Percentiles rank a stretch among this genome's conserved stretches.
Evolutionary conservation across 2,888 invertebrate genomes (phyloP).

Genomic region (Orthosia cruda): DNA sequence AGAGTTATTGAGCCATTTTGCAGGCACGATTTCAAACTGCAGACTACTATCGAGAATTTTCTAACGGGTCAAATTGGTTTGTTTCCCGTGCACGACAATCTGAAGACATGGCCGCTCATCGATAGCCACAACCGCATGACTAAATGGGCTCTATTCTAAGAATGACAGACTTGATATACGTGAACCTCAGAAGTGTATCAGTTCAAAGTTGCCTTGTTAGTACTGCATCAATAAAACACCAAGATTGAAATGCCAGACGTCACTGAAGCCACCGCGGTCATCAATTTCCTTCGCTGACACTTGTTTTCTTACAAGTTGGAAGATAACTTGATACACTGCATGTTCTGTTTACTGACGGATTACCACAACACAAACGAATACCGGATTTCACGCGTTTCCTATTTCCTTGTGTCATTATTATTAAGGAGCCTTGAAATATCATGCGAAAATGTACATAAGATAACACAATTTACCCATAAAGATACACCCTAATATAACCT

Average conservation of each 20-base stretch:
- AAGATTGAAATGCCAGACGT: slow-evolving; percentile 52
- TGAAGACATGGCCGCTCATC: not conserved
- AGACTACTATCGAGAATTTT: slow-evolving; percentile 8
- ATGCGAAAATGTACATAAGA: slow-evolving; percentile 25
- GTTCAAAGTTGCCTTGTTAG: slow-evolving; percentile 34
- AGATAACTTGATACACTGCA: slow-evolving; percentile 63
- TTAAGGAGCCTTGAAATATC: slow-evolving; percentile 35
- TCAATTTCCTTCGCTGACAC: slow-evolving; percentile 58
- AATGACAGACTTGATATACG: slow-evolving; percentile 33
- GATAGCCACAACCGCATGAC: slow-evolving; percentile 13
- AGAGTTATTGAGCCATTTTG: not conserved
- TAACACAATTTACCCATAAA: slow-evolving; percentile 18
- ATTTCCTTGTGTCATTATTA: slow-evolving; percentile 55
- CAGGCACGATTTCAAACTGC: slow-evolving; percentile 1
- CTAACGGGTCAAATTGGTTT: slow-evolving; percentile 5
- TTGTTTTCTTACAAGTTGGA: slow-evolving; percentile 35
- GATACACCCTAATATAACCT: slow-evolving; percentile 5
- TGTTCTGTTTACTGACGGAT: slow-evolving; percentile 58
- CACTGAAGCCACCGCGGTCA: slow-evolving; percentile 39
- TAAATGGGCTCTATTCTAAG: slow-evolving; percentile 6
- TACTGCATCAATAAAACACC: slow-evolving; percentile 42
- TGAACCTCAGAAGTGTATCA: slow-evolving; percentile 17
- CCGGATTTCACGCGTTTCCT: slow-evolving; percentile 50
- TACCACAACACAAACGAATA: slow-evolving; percentile 56
- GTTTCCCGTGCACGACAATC: not conserved